Evolutionary conservation across 2,888 invertebrate species (phyloP).

Genomic region (Caenorhabditis wallacei): DNA sequence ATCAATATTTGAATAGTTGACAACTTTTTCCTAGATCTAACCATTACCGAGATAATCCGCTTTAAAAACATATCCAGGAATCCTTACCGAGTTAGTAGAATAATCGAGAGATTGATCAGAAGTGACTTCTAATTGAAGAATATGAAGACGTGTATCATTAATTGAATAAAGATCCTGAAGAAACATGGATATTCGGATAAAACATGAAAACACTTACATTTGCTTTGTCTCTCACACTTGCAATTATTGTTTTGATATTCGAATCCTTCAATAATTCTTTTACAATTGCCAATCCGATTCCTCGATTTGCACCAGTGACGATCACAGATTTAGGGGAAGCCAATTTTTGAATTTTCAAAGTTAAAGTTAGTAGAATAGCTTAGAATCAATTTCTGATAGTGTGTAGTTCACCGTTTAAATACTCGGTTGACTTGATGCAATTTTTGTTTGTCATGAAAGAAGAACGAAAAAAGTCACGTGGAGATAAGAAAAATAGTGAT

Average conservation of each 20-base stretch:
- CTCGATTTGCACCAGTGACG: conserved; percentile 93
- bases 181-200: not conserved
- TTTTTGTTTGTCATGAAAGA: no score
- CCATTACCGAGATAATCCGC: no score
- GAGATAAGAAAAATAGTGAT: no score
- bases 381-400: no score
- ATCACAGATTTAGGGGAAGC: conserved; percentile 85
- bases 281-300: conserved; percentile 92
- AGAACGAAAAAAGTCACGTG: no score
- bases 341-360: no score
- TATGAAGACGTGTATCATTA: conserved; percentile 27
- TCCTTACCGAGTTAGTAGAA: not conserved
- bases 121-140: conserved; percentile 10
- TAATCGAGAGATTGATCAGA: conserved; percentile 35
- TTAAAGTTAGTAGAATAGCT: no score
- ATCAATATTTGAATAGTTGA: no score
- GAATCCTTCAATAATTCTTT: conserved; percentile 85
- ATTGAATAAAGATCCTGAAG: conserved; percentile 35
- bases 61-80: no score
- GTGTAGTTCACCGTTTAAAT: no score
- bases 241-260: conserved; percentile 89
- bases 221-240: conserved; percentile 89
- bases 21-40: no score
- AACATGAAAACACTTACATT: conserved; percentile 29
- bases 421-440: no score